phyloP scores from a whole-genome alignment of 2,113 vertebrate species.

The Caretta caretta region DNA sequence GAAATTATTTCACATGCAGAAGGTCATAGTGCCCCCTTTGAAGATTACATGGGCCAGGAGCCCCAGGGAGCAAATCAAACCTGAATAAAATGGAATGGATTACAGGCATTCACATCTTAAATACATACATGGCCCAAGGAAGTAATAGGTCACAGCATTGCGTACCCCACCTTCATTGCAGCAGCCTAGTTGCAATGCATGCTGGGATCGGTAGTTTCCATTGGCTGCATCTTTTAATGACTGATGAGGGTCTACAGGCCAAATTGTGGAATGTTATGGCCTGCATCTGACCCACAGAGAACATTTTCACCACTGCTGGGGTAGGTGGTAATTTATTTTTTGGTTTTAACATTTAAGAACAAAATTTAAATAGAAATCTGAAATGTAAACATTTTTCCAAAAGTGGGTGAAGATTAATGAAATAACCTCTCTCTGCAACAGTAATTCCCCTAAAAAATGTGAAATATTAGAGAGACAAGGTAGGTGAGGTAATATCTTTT shows the following conservation, averaged over 20 bases:
- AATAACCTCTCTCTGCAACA: neutral
- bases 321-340: neutral
- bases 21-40: neutral
- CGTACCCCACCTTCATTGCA: neutral
- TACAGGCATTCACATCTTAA: neutral
- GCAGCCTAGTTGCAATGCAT: neutral
- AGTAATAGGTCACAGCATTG: neutral
- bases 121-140: neutral
- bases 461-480: neutral
- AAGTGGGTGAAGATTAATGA: neutral
- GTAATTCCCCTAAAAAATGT: neutral
- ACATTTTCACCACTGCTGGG: slow-evolving; percentile 24
- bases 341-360: slow-evolving; percentile 12
- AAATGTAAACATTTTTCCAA: slow-evolving; percentile 2
- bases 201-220: neutral
- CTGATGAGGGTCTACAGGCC: slow-evolving; percentile 15
- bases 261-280: neutral
- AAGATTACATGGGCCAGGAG: neutral
- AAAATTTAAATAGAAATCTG: slow-evolving; percentile 39
- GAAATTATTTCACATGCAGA: neutral
- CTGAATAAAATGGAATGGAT: neutral
- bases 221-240: neutral
- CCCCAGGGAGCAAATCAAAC: neutral
- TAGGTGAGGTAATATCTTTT: neutral
- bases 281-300: slow-evolving; percentile 43